Percentiles rank a stretch among this genome's conserved stretches.
These are phyloP conservation scores for Chionomys nivalis DNA, from an alignment of 2,113 vertebrate genomes.

Conservation along the genomic window DNA sequence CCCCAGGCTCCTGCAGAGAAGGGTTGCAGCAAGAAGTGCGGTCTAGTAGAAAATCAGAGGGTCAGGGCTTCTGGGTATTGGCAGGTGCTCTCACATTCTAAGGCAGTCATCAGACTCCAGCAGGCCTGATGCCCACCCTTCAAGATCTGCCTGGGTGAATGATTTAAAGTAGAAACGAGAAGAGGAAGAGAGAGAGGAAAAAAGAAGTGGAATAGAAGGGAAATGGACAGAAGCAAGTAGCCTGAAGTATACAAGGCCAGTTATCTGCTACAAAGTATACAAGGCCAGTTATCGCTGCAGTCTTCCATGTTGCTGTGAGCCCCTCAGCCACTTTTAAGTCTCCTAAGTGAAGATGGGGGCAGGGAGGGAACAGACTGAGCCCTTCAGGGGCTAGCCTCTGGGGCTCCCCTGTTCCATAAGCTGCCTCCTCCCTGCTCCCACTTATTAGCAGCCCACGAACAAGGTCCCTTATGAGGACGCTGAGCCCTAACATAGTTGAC, in stretches of 20 bases:
- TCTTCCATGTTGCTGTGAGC: background rate
- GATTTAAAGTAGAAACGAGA: background rate
- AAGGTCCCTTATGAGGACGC: background rate
- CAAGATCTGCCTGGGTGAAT: background rate
- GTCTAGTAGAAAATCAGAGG: too few species aligned
- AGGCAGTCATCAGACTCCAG: background rate
- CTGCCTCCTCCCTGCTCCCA: background rate
- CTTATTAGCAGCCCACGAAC: background rate
- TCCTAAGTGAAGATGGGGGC: background rate
- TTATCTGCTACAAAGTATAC: background rate
- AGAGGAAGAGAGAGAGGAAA: background rate
- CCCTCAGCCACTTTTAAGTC: background rate
- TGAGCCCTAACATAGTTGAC: background rate
- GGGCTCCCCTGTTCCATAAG: background rate
- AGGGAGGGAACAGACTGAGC: background rate
- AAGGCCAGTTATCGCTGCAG: rapidly evolving
- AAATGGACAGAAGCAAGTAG: background rate
- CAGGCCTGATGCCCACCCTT: background rate
- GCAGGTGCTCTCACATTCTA: background rate
- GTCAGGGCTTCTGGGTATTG: background rate
- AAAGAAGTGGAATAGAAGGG: too few species aligned
- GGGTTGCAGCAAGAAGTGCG: background rate
- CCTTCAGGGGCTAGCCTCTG: too few species aligned
- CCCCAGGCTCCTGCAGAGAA: background rate
- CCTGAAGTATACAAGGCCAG: too few species aligned